Evolutionary conservation across 1,140 invertebrate genomes (phyloP), one percentile per base, ranked within the genome.

Genomic region (Hyles euphorbiae): DNA sequence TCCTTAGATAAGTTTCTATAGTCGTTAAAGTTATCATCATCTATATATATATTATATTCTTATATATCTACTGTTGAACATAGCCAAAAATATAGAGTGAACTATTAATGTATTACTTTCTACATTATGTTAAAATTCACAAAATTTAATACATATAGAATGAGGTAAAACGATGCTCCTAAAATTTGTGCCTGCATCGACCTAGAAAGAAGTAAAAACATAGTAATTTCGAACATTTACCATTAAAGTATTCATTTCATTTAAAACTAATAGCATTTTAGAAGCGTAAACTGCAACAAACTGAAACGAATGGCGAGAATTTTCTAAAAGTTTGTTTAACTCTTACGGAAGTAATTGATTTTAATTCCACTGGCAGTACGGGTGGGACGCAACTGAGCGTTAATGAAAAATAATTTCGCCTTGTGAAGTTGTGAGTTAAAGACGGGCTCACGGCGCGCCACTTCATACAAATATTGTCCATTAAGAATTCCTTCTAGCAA

Each of bases 351-450:
- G 76, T 79, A 84, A 84, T 84, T 79, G 81, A 82, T 82, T 84
- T 79, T 79, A 82, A 84, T 84, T 81, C 72, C 63, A 58, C 68
- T 67, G 63, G 79, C 74, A 77, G 74, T 76, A 77, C 72, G 73
- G 76, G 78, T 62, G 74, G 74, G 36, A 76, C 63, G 79, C 77
- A 79, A 64, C 69, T 51, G 63, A 80, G 75, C 78, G 76, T 80
- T 82, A 79, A 84, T 84, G 81, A 81, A 84, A 84, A 84, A 84
- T 83, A 80, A 84, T 84, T 84, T 79, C 74, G 74, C 71, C 76
- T 76, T 78, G 76, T 79, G 63, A 75, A 80, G 70, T 75, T 74
- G 68, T 67, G 75, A 76, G 72, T 72, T 76, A 70, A 70, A 74
- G 74, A 77, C 47, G 7, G 46, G 54, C 8, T 54, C 34, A 54